Conservation (phyloP, 1,140 invertebrate species). For the Chelonus insularis region DNA sequence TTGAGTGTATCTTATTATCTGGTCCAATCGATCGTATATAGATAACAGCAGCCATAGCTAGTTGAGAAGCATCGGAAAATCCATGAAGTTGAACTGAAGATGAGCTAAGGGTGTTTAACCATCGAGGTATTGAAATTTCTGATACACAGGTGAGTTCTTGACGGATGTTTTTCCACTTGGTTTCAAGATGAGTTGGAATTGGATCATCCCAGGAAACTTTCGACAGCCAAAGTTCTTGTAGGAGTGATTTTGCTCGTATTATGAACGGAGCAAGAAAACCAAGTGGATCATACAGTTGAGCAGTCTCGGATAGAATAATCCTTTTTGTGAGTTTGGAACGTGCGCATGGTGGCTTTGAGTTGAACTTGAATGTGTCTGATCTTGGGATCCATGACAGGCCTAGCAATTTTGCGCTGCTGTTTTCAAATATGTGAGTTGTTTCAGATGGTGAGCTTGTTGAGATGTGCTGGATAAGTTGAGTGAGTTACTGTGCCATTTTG, state of each 20-base stretch:
- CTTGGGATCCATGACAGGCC: conserved; percentile 26
- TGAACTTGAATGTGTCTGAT: conserved; percentile 6
- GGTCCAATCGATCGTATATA: background rate
- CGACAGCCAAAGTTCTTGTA: conserved; percentile 33
- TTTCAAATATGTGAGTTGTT: background rate
- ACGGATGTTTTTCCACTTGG: background rate
- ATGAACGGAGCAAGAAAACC: conserved; percentile 36
- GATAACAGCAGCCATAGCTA: conserved; percentile 12
- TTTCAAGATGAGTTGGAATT: background rate
- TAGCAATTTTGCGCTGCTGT: conserved; percentile 19
- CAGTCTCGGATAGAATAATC: conserved; percentile 25
- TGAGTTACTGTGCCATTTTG: background rate
- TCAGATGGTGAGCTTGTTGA: background rate
- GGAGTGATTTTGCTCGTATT: background rate
- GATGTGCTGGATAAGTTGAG: background rate
- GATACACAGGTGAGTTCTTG: background rate
- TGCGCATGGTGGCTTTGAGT: background rate
- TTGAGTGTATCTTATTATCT: background rate
- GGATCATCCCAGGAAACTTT: conserved; percentile 36
- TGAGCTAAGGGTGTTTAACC: background rate
- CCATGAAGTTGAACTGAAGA: conserved; percentile 13
- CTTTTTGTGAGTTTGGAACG: conserved; percentile 11
- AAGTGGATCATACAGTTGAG: conserved; percentile 21
- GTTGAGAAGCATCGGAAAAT: conserved; percentile 16
- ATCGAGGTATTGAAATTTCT: background rate